These are phyloP conservation scores for Diadegma fenestrale DNA, from an alignment of 2,888 invertebrate species.

Conservation along the genomic window DNA sequence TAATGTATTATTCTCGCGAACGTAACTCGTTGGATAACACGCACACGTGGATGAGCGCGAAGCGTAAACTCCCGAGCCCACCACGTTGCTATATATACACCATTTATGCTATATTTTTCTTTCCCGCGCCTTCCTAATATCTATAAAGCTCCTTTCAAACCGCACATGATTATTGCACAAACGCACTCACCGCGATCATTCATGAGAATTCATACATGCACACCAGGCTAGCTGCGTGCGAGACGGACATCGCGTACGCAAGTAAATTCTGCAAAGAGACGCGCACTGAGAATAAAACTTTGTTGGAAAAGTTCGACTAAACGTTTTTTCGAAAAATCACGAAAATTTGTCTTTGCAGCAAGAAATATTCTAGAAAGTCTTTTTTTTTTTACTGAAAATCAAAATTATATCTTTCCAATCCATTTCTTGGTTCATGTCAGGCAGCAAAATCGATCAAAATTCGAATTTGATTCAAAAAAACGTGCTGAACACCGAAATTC, in stretches of 20 bases:
- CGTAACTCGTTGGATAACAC: conserved; percentile 51
- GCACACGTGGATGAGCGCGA: conserved; percentile 32
- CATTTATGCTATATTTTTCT: conserved; percentile 2
- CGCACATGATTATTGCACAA: conserved; percentile 32
- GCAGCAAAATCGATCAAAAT: too few relatives aligned
- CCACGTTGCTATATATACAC: neutral
- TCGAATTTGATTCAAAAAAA: too few relatives aligned
- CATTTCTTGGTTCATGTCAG: too few relatives aligned
- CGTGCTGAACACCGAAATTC: too few relatives aligned
- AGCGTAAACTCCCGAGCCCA: conserved; percentile 44
- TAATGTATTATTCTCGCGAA: conserved; percentile 14
- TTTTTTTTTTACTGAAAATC: too few relatives aligned
- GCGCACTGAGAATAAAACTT: too few relatives aligned
- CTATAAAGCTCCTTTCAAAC: neutral
- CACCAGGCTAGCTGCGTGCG: neutral
- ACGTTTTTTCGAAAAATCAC: too few relatives aligned
- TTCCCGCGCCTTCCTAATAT: neutral
- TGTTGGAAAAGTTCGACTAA: too few relatives aligned
- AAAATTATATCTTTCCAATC: too few relatives aligned
- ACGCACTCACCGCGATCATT: conserved; percentile 29
- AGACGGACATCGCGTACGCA: too few relatives aligned
- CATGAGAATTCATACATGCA: conserved; percentile 7
- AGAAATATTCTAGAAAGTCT: too few relatives aligned
- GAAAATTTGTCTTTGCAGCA: too few relatives aligned
- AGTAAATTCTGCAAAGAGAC: neutral